Base-by-base conservation (phyloP, 2,113 vertebrate genomes). In the Macrotis lagotis region DNA sequence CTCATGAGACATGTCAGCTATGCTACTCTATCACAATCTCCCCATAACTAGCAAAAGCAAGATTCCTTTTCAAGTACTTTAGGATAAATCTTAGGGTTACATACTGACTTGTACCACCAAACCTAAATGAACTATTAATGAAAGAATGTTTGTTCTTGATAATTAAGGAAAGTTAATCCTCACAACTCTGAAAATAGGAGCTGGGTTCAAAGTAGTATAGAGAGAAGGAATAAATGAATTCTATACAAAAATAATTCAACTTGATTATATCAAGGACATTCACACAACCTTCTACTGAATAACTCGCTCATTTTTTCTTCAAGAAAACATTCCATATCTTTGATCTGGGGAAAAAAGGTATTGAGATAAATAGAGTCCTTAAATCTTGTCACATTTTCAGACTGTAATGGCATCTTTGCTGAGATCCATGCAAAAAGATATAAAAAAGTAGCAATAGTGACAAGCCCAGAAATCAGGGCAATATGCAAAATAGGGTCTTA, bases 201-300 rank as follows among this genome's bases (percentile, higher is more conserved):
- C 11, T 16, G 14, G 90, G 49, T 88, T 91, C 90, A 88, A 92
- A 90, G 48, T 44, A 55, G 25, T 89, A 0, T 24, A 93, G 94
- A 90, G 90, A 94, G 31, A 49, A 93, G 48, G 4, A 95, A 74
- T 48, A 95, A 97, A 94, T 83, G 93, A 95, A 92, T 95, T 91
- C 91, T 28, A 89, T 96, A 96, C 91, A 96, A 96, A 95, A 95
- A 74, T 50, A 93, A 88, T 74, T 96, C 90, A 89, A 89, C 91
- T 90, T 96, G 93, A 96, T 96, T 90, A 90, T 47, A 26, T 89
- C 92, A 96, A 97, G 95, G 91, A 91, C 94, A 93, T 90, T 93
- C 90, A 90, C 31, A 74, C 22, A 51, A 24, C 91, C 48, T 14
- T 48, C 94, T 90, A 90, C 25, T 51, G n/a, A 96, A 96, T 92